Conservation (phyloP, 1,140 invertebrate genomes). For the Scaptodrosophila lebanonensis region DNA sequence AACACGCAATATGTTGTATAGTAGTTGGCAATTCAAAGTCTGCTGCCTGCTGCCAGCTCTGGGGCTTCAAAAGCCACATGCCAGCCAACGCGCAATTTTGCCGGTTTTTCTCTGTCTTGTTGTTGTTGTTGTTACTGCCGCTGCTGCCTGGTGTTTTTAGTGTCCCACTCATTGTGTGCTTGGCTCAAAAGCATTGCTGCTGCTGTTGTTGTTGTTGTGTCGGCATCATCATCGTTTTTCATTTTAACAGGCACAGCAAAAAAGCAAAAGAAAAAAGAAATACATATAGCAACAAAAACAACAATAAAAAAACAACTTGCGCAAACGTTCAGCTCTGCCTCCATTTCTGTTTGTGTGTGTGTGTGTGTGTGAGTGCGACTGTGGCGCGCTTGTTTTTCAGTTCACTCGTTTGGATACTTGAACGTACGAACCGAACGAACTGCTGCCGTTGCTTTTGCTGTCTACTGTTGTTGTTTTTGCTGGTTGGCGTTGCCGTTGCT, state of each 20-base stretch:
- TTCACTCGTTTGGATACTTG: conserved; percentile 54
- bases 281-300: conserved; percentile 23
- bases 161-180: conserved; percentile 32
- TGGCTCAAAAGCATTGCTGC: conserved; percentile 11
- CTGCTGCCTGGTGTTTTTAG: conserved; percentile 39
- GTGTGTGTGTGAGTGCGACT: conserved; percentile 19
- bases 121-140: conserved; percentile 1
- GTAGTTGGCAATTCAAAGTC: conserved; percentile 11
- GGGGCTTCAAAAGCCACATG: conserved; percentile 36
- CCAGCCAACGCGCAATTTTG: conserved; percentile 44
- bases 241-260: conserved; percentile 54
- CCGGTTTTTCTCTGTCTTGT: conserved; percentile 31
- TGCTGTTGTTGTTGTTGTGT: conserved; percentile 32
- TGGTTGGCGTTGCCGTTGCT: conserved; percentile 7
- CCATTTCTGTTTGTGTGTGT: conserved; percentile 24
- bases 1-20: conserved; percentile 2
- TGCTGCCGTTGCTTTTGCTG: conserved; percentile 22
- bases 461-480: conserved; percentile 28
- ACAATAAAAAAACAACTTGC: conserved; percentile 2
- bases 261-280: conserved; percentile 30
- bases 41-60: conserved; percentile 12
- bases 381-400: conserved; percentile 45
- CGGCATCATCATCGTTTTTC: conserved; percentile 56
- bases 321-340: conserved; percentile 8
- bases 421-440: conserved; percentile 24